These are phyloP conservation scores for Enteromius mattozi DNA, from an alignment of 2,797 vertebrate genomes.

Conservation along the genomic window DNA sequence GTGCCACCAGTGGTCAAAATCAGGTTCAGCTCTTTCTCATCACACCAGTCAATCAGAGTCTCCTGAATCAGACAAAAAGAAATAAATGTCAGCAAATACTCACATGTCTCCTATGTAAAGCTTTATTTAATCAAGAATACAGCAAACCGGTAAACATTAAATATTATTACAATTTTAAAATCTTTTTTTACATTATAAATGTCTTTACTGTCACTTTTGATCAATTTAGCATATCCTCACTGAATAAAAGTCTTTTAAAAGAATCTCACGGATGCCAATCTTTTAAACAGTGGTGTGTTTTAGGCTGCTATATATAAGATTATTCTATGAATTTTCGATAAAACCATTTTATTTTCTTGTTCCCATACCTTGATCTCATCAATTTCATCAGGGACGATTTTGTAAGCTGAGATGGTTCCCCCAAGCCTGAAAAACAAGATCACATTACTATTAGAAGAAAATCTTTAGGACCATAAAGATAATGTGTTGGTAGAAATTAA, in stretches of 20 bases:
- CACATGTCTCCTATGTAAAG: constrained; percentile 8
- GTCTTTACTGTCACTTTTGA: not conserved
- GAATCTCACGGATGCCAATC: not conserved
- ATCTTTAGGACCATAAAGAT: not conserved
- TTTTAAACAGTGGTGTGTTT: not conserved
- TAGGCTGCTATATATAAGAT: not conserved
- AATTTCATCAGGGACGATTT: constrained; percentile 98
- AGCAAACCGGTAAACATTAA: not conserved
- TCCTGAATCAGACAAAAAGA: constrained; percentile 78
- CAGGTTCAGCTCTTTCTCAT: constrained; percentile 99
- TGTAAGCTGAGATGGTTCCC: constrained; percentile 96
- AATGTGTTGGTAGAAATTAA: not conserved
- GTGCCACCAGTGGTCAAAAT: constrained; percentile 98
- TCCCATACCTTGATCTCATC: constrained; percentile 95
- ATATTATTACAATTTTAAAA: not conserved
- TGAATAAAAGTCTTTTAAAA: not conserved
- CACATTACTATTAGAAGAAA: constrained; percentile 11
- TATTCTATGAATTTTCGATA: not conserved
- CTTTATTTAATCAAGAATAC: not conserved
- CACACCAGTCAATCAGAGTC: constrained; percentile 98
- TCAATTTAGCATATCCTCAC: not conserved
- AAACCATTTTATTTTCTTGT: not conserved
- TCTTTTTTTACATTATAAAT: not conserved
- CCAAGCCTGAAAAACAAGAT: constrained; percentile 88
- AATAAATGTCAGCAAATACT: constrained; percentile 59